Conservation (phyloP, 2,113 vertebrate genomes). For the Cheirogaleus medius region DNA sequence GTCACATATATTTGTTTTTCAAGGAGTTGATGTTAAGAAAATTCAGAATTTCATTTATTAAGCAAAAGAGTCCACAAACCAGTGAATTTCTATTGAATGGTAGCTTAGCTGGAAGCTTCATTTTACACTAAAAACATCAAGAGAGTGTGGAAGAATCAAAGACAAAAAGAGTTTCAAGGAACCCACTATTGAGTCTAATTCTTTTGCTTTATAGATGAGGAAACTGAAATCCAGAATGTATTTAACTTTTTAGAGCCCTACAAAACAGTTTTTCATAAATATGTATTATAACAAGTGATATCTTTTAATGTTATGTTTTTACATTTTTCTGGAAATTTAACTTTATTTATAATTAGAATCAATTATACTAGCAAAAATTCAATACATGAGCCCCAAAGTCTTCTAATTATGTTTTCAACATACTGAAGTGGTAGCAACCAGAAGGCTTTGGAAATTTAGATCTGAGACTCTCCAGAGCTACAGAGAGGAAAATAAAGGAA, state of each 20-base stretch:
- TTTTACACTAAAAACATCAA: constrained; percentile 21
- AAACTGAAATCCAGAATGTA: constrained; percentile 37
- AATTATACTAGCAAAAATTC: constrained; percentile 42
- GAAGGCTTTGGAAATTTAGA: constrained; percentile 35
- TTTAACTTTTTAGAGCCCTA: constrained; percentile 27
- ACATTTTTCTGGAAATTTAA: constrained; percentile 56
- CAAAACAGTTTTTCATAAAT: constrained; percentile 40
- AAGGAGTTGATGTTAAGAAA: constrained; percentile 50
- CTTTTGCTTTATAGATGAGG: constrained; percentile 20
- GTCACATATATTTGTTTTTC: constrained; percentile 45
- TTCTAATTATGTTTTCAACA: constrained; percentile 16
- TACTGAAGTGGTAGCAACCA: not conserved
- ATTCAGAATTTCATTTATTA: constrained; percentile 63
- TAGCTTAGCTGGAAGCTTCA: not conserved
- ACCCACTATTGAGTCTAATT: not conserved
- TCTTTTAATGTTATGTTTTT: constrained; percentile 44
- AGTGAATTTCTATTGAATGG: constrained; percentile 45
- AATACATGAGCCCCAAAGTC: not conserved
- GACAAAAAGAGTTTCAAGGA: not conserved
- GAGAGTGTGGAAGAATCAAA: not conserved
- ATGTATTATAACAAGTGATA: constrained; percentile 21
- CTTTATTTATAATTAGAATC: constrained; percentile 53
- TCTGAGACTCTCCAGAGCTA: not conserved
- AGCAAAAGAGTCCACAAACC: constrained; percentile 17
- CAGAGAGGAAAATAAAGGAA: not conserved